Evolutionary conservation across 2,888 invertebrate species (phyloP), one percentile per base, ranked within the genome.

Genomic region (Proisotoma minuta): DNA sequence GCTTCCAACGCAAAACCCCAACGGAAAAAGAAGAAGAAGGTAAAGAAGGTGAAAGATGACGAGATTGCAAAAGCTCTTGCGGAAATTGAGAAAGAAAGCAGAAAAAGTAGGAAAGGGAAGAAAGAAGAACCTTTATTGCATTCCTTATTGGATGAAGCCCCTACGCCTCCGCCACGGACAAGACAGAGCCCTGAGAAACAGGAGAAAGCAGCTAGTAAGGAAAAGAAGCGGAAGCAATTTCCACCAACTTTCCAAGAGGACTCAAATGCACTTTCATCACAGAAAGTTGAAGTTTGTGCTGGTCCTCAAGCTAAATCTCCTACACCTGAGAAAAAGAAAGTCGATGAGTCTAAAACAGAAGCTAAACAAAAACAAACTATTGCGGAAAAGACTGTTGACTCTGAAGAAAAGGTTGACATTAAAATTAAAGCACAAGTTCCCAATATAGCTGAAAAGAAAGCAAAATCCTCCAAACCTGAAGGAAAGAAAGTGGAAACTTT

Each of bases 11-110:
- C 34, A 15, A 34, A 34, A 34, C 34, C 34, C 15, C 34, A 54
- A 15, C 27, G 20, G 1, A 65, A 60, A 20, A 43, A 59, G 28
- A 69, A 65, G 50, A 70, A 64, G 57, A 69, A 66, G 59, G n/a
- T n/a, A n/a, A 69, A 65, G 54, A 67, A 69, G 40, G 22, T 48
- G 2, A 64, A 66, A 40, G 63, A 67, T 15, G 63, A 72, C 52
- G 72, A 72, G 26, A 66, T 72, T 28, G 72, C 69, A 57, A 53
- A 43, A 26, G 72, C 72, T 20, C 51, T 72, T 3, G 48, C 60
- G 40, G 72, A 72, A 57, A 70, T 72, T 24, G 69, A 69, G 29
- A 20, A 27, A 20, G 39, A 54, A 51, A 34, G 8, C 34, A 34
- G 34, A 34, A 34, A 34, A 8, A 12, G 34, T 34, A 34, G 34